Evolutionary conservation across 2,888 invertebrate genomes (phyloP), one percentile per base, ranked within the genome.

Genomic region (Clepsis dumicolana): DNA sequence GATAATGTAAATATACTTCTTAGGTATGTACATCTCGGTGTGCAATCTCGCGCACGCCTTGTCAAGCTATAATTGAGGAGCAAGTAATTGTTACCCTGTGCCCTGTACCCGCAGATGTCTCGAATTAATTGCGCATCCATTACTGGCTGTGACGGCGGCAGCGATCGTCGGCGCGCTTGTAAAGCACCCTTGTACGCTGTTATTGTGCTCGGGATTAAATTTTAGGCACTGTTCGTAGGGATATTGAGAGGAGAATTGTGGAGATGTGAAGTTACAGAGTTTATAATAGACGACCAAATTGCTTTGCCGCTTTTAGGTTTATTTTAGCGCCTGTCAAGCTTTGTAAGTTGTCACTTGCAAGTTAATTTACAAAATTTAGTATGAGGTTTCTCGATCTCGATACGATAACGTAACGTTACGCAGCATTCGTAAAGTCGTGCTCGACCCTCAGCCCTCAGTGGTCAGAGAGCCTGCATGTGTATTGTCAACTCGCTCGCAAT

Each of bases 51-150:
- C 16, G 4, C 24, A 62, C 50, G 24, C 52, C 32, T 24, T 35
- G 48, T 50, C n/a, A 61, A 61, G 48, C n/a, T 21, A 21, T 16
- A 41, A 25, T 25, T 44, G 41, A 44, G 52, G 29, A 53, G 16
- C 16, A 25, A 16, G 27, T 27, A 60, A 60, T 53, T 44, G 44
- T 16, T 18, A 38, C 7, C 27, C 14, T 7, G 24, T 52, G 38
- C n/a, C n/a, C n/a, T n/a, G n/a, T n/a, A n/a, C n/a, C n/a, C n/a
- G 38, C 52, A 38, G 35, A 35, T 14, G 54, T 32, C 32, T 54
- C 8, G 18, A 54, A 54, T 54, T 52, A 62, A 62, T 62, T 62
- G 14, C 52, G 3, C 16, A 52, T 63, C 53, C 63, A 63, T 63
- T 63, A 52, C 63, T n/a, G 35, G 63, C 50, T 53, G 35, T 8